Evolutionary conservation across 2,888 invertebrate species (phyloP), one percentile per base, ranked within the genome.

Genomic region (Eilema depressum): DNA sequence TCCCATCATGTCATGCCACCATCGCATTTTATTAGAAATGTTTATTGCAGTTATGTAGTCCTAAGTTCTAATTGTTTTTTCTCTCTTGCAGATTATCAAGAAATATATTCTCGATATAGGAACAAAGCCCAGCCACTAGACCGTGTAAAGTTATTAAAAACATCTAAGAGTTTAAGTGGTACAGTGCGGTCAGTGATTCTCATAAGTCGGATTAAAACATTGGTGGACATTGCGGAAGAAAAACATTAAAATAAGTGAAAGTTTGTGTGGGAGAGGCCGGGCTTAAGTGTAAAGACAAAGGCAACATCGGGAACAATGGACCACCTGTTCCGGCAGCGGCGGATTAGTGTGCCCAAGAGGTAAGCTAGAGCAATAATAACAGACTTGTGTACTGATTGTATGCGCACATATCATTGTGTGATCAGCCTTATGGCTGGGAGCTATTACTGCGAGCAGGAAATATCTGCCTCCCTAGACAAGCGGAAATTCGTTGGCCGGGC

Each of bases 251-350:
- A 90, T 86, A 88, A 94, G 94, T 95, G 95, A 95, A 95, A 95
- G 94, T 94, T 88, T 86, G 91, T 88, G 91, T 92, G 93, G 85
- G 90, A 91, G 86, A 88, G 86, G 88, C 87, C 88, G 87, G 86
- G 83, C 77, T 82, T 76, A 85, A 89, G 89, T 86, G 85, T 83
- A 83, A 87, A 91, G 84, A 89, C 89, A 88, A 88, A 88, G 87
- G 84, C 81, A 83, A 86, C 76, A 79, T 77, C 72, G 82, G 85
- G 88, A 84, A 94, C 92, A 94, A 96, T 92, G 94, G 93, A 94
- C 85, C 94, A 93, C 89, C 92, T 93, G 91, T 95, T 95, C 91
- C 94, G 94, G 85, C 95, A 92, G 83, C 90, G 95, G 81, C 92
- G 94, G 88, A 92, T 92, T 83, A 95, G 91, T 86, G 92, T 93